Conservation (phyloP, 2,113 vertebrate genomes). For the Alligator sinensis region DNA sequence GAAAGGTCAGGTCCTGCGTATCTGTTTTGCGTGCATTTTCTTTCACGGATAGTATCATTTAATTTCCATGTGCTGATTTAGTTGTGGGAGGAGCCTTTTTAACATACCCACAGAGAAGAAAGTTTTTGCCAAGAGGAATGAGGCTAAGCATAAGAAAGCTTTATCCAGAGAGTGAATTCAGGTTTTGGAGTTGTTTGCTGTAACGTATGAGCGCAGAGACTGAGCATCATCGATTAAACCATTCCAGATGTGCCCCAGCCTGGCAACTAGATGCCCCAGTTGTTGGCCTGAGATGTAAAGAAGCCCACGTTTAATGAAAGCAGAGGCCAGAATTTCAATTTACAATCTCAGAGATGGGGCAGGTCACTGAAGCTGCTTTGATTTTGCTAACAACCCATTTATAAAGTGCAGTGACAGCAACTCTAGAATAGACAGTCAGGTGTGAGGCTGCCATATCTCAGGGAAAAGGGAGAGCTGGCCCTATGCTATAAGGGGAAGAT, state of each 20-base stretch:
- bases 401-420: not conserved
- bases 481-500: not conserved
- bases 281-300: not conserved
- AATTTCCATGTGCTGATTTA: not conserved
- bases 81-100: not conserved
- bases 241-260: not conserved
- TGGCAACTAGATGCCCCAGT: not conserved
- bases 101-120: not conserved
- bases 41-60: not conserved
- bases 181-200: not conserved
- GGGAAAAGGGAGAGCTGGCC: not conserved
- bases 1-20: not conserved
- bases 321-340: not conserved
- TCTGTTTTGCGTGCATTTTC: not conserved
- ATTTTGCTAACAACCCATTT: not conserved
- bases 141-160: not conserved
- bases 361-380: not conserved
- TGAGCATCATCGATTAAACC: not conserved
- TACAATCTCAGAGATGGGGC: not conserved
- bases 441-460: not conserved
- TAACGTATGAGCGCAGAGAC: not conserved
- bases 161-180: rapidly evolving
- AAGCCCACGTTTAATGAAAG: not conserved
- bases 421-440: not conserved
- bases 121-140: not conserved